Conservation (phyloP, 2,113 vertebrate species). For the Mustela lutreola region DNA sequence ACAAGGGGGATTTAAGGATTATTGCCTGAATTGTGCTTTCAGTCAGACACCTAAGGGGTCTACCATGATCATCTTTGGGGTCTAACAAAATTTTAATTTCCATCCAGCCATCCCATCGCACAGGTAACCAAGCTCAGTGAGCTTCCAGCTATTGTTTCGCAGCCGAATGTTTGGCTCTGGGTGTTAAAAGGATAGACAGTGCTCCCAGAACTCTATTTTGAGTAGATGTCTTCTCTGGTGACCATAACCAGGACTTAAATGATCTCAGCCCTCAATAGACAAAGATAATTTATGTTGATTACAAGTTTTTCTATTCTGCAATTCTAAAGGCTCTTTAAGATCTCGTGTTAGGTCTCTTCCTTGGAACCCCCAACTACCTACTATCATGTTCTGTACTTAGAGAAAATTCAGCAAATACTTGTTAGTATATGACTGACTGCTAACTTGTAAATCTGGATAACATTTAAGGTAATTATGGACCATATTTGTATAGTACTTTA, state of each 20-base stretch:
- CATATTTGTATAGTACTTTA: background rate
- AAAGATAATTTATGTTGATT: background rate
- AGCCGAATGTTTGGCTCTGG: background rate
- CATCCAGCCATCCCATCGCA: background rate
- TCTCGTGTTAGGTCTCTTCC: background rate
- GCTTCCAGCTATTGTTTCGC: slow-evolving; percentile 47
- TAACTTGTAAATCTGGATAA: slow-evolving; percentile 15
- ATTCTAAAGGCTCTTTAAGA: background rate
- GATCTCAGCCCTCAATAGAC: background rate
- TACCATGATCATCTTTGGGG: background rate
- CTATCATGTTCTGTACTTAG: slow-evolving; percentile 1
- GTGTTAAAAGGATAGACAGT: slow-evolving; percentile 35
- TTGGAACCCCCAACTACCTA: background rate
- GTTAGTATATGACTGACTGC: background rate
- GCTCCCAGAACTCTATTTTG: background rate
- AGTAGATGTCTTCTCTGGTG: slow-evolving; percentile 46
- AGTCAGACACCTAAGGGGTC: background rate
- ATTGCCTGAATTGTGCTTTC: background rate
- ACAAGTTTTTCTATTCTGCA: background rate
- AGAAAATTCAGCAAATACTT: background rate
- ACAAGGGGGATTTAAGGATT: slow-evolving; percentile 34
- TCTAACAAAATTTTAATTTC: slow-evolving; percentile 47
- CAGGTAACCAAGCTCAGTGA: background rate
- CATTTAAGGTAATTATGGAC: background rate
- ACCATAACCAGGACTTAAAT: background rate